Base-by-base conservation (phyloP, 2,888 invertebrate species). In the Galerucella nymphaeae region DNA sequence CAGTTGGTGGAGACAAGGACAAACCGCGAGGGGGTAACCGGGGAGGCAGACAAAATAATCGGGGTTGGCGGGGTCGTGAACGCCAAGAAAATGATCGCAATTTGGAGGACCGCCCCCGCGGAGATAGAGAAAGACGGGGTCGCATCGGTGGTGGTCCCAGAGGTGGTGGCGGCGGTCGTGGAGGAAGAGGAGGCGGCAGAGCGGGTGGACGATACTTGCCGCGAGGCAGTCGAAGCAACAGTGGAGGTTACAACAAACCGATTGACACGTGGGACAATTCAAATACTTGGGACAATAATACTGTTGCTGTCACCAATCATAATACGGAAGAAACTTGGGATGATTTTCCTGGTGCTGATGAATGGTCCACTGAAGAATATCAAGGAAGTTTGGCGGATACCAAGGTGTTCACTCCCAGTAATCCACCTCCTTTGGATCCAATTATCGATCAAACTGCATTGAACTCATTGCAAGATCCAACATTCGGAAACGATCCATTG, bases 311-410 rank as follows among this genome's bases (percentile, higher is more conserved):
- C 42, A 78, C 78, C 77, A 87, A 86, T 81, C 84, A 84, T 82
- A 86, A 85, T 76, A 74, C 72, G 66, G 80, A 80, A 18, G 80
- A 81, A 50, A 75, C 61, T 45, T 96, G 94, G 96, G 96, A 94
- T 87, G 87, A 87, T 62, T 85, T 85, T 75, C 86, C 85, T 0
- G 84, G 83, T n/a, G 79, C 87, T 45, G 89, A 89, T 78, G 89
- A 89, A 75, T 92, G 92, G 91, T 91, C 84, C 89, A 84, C 86
- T 83, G 97, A 97, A 87, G 97, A 97, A 85, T 98, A 97, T 90
- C 96, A 96, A 55, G 97, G 97, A 68, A 96, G 96, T 80, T 90
- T 97, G 75, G 94, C 96, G 77, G 97, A 98, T 85, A 96, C 96
- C 63, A 97, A 97, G 89, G 97, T 98, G 72, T 95, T 95, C 84